phyloP scores from a whole-genome alignment of 1,140 invertebrate species.

The Drosophila santomea region DNA sequence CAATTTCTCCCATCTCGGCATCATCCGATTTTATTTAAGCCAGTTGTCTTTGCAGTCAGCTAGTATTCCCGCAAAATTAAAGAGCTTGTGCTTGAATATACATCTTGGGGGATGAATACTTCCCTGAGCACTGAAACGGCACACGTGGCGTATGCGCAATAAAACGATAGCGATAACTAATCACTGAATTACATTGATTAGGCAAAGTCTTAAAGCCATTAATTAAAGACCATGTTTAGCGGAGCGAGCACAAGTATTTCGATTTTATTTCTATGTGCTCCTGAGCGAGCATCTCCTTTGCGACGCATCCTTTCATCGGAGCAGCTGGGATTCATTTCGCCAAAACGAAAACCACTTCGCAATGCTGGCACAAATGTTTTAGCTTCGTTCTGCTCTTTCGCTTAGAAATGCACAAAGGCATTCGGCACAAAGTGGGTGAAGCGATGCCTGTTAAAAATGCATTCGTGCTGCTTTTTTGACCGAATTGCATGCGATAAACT shows the following conservation, averaged over 20 bases:
- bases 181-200: constrained; percentile 55
- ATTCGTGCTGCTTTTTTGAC: constrained; percentile 46
- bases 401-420: constrained; percentile 71
- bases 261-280: constrained; percentile 1
- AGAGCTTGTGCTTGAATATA: constrained; percentile 19
- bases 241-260: background rate
- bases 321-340: constrained; percentile 17
- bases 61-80: background rate
- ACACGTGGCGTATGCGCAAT: constrained; percentile 71
- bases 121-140: constrained; percentile 38
- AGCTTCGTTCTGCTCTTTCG: constrained; percentile 18
- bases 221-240: constrained; percentile 30
- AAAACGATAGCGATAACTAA: constrained; percentile 58
- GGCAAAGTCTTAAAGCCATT: constrained; percentile 49
- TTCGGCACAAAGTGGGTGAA: constrained; percentile 22
- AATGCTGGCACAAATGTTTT: constrained; percentile 43
- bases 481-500: constrained; percentile 65
- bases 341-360: constrained; percentile 38
- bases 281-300: background rate
- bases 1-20: constrained; percentile 21
- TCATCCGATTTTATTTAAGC: constrained; percentile 9
- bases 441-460: constrained; percentile 55
- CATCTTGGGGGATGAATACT: constrained; percentile 12
- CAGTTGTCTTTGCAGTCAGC: no score
- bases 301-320: background rate